These are phyloP conservation scores for Pontoporia blainvillei DNA, from an alignment of 2,113 vertebrate species.

Conservation along the genomic window DNA sequence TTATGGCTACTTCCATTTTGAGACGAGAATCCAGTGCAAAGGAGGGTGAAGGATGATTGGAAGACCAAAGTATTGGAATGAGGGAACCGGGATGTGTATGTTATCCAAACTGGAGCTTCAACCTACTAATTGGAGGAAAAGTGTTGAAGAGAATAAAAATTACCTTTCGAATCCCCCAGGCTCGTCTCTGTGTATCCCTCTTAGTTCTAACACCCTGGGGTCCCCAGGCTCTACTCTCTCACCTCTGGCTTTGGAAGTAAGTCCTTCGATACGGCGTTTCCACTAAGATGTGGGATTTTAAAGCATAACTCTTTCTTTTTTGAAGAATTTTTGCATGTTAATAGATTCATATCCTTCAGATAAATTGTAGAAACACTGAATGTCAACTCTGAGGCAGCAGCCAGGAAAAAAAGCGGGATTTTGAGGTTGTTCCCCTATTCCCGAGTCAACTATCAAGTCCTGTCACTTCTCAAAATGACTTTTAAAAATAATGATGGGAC, in stretches of 20 bases:
- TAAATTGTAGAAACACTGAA: neutral
- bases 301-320: neutral
- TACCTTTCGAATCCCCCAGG: accelerated
- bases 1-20: neutral
- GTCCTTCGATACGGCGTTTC: accelerated
- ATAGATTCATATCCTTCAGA: neutral
- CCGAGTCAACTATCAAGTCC: neutral
- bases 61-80: neutral
- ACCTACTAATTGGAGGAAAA: accelerated
- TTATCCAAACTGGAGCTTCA: neutral
- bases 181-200: neutral
- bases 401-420: neutral
- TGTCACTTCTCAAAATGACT: neutral
- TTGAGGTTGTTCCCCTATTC: neutral
- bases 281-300: neutral
- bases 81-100: neutral
- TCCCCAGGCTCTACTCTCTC: too few species aligned
- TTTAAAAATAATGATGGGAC: neutral
- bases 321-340: neutral
- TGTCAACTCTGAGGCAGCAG: neutral
- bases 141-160: neutral
- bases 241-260: neutral
- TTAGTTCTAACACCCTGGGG: neutral
- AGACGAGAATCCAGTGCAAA: neutral
- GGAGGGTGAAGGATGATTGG: neutral